Evolutionary conservation across 2,113 vertebrate species (phyloP), one percentile per base, ranked within the genome.

Genomic region (Cephalopholis sonnerati): DNA sequence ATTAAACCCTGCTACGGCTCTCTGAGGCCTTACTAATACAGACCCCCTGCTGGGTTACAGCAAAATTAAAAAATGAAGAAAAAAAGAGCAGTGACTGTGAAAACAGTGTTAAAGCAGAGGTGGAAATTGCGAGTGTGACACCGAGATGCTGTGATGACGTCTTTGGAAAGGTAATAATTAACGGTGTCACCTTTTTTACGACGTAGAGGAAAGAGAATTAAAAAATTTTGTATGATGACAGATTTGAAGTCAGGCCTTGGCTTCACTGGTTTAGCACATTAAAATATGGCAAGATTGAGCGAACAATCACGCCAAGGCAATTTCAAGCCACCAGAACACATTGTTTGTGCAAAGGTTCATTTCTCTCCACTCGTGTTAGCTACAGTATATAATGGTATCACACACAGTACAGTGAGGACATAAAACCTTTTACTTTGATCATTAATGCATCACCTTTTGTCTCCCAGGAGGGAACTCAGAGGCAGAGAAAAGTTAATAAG

Each of bases 11-110:
- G 74, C 71, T 81, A 87, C 22, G 54, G 68, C 85, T 91, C 92
- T 89, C 87, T 13, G 70, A 82, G 64, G 92, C 59, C 83, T 87
- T 67, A 72, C 81, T 90, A 89, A 84, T 25, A 67, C 75, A 67
- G 83, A 87, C 85, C 86, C 87, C 92, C 88, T 88, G 86, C 88
- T 86, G 88, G 62, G 74, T 90, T 91, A 82, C 75, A 79, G 72
- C 48, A 22, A 91, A 89, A 87, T 91, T 78, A 80, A 87, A 87
- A 44, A 67, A 48, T 39, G 24, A 59, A 70, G 53, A 83, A 55
- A 55, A 36, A 66, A 29, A 88, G 61, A 63, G 27, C 58, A 4
- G 18, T 25, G 66, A 87, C 57, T 84, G 71, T 79, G 75, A 88
- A 88, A 86, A 85, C 20, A 46, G 44, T 58, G 76, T 81, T 85